Conservation (phyloP, 2,797 vertebrate species). For the Oreochromis grahami region DNA sequence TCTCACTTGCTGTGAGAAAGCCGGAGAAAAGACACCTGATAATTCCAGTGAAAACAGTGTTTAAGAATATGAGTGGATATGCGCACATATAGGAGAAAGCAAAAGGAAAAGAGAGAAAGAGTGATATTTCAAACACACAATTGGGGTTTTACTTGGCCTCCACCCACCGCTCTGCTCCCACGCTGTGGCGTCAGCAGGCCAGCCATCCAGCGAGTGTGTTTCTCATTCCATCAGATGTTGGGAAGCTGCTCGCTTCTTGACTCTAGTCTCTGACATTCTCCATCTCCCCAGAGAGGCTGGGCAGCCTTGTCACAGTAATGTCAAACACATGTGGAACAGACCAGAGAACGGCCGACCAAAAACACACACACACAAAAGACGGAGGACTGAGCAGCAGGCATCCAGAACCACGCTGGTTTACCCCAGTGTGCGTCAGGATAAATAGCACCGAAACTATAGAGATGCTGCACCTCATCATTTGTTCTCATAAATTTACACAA, state of each 20-base stretch:
- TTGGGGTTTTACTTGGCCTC: conserved; percentile 62
- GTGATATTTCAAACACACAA: conserved; percentile 55
- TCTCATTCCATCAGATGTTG: conserved; percentile 83
- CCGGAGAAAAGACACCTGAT: conserved; percentile 1
- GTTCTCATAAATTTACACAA: not conserved
- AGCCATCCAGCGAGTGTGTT: conserved; percentile 65
- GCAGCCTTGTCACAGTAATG: conserved; percentile 80
- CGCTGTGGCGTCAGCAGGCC: conserved; percentile 68
- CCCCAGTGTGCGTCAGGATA: conserved; percentile 56
- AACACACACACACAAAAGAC: not conserved
- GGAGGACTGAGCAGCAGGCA: conserved; percentile 15
- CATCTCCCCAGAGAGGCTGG: conserved; percentile 73
- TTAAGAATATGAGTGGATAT: conserved; percentile 3
- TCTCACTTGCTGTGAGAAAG: conserved; percentile 12
- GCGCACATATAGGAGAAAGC: conserved; percentile 7
- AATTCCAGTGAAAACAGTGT: conserved; percentile 6
- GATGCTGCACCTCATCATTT: conserved; percentile 29
- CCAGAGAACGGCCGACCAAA: conserved; percentile 28
- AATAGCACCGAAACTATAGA: conserved; percentile 49
- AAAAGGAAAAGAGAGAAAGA: conserved; percentile 20
- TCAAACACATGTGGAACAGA: conserved; percentile 81
- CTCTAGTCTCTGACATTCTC: conserved; percentile 76
- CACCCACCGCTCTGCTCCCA: conserved; percentile 68
- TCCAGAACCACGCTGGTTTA: conserved; percentile 40
- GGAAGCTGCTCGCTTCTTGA: conserved; percentile 67